A percentile compares a stretch with the other conserved stretches of the same genome.
Conservation (phyloP, 2,888 invertebrate species). For the Cabera pusaria region DNA sequence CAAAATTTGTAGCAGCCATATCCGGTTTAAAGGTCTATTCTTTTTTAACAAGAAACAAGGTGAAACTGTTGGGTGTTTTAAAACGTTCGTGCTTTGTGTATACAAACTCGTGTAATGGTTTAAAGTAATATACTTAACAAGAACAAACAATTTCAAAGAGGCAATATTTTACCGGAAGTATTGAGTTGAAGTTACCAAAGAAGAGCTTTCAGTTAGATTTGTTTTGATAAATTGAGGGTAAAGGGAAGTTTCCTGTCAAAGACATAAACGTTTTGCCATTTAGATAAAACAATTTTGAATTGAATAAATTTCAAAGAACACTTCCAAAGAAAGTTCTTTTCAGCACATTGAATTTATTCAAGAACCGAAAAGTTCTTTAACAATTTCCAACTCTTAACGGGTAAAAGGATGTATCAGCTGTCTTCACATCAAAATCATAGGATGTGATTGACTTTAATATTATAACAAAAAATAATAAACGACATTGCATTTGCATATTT, state of each 20-base stretch:
- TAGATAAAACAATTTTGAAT: conserved; percentile 39
- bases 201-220: conserved; percentile 43
- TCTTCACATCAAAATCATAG: too few relatives aligned
- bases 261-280: conserved; percentile 42
- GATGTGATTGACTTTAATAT: too few relatives aligned
- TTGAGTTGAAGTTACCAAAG: conserved; percentile 36
- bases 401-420: background rate
- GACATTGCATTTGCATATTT: background rate
- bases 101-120: too few relatives aligned
- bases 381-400: conserved; percentile 7
- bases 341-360: conserved; percentile 18
- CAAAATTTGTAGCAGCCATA: too few relatives aligned
- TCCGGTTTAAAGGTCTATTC: too few relatives aligned
- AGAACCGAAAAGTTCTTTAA: conserved; percentile 18
- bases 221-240: conserved; percentile 52
- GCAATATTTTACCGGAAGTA: conserved; percentile 34
- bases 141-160: conserved; percentile 26
- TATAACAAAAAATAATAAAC: too few relatives aligned
- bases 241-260: conserved; percentile 42
- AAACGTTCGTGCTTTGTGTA: too few relatives aligned
- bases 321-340: conserved; percentile 19
- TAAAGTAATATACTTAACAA: too few relatives aligned
- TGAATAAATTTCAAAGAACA: conserved; percentile 34
- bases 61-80: too few relatives aligned
- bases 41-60: too few relatives aligned